phyloP scores from a whole-genome alignment of 2,888 invertebrate genomes.

The Disparrhopalites patrizii region DNA sequence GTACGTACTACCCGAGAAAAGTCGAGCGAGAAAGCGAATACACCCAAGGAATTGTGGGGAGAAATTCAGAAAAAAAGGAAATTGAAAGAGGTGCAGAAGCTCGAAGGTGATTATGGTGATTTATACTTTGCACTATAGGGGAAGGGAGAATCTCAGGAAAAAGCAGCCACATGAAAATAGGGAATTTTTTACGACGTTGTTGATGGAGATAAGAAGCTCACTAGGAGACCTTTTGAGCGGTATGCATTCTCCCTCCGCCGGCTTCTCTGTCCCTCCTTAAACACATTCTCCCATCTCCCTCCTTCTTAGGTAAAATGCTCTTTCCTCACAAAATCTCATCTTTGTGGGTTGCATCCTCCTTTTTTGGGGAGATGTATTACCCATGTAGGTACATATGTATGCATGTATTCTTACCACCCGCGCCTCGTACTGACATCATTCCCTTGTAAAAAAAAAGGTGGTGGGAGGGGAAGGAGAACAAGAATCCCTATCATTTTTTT shows the following conservation, averaged over 20 bases:
- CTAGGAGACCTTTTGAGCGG: constrained; percentile 21
- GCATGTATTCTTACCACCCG: no score
- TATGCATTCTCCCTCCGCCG: no score
- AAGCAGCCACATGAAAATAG: constrained; percentile 41
- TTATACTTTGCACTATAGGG: constrained; percentile 35
- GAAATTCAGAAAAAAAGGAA: constrained; percentile 10
- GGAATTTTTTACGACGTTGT: constrained; percentile 31
- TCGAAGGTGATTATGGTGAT: constrained; percentile 38
- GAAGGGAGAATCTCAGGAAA: no score
- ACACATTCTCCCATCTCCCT: no score
- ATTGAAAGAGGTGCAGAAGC: constrained; percentile 30
- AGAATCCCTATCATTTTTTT: not conserved
- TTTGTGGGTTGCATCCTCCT: no score
- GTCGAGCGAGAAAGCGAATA: not conserved
- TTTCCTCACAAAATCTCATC: no score
- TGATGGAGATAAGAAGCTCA: constrained; percentile 36
- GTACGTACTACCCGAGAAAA: no score
- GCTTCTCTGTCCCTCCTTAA: not conserved
- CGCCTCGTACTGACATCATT: not conserved
- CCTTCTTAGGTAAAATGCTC: no score
- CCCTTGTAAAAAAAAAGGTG: not conserved
- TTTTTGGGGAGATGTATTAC: no score
- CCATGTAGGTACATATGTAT: not conserved
- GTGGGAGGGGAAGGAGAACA: not conserved
- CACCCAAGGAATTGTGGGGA: not conserved